Conservation (phyloP, 2,888 invertebrate genomes). For the Embidobia sp. region DNA sequence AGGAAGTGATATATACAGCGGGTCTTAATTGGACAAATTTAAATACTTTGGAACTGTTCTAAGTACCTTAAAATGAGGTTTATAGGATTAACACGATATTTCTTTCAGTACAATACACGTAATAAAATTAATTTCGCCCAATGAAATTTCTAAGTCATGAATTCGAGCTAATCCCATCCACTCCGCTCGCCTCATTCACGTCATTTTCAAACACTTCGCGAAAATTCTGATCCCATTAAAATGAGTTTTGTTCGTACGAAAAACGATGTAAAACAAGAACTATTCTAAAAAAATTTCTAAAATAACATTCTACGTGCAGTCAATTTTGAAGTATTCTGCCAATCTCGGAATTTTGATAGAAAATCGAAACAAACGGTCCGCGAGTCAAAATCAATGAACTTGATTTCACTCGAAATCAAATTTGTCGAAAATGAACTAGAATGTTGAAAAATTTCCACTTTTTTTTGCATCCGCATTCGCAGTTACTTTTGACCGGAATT, state of each 20-base stretch:
- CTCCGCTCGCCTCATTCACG: slow-evolving; percentile 29
- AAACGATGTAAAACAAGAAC: too few species aligned
- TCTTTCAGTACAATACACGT: slow-evolving; percentile 50
- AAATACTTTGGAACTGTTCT: slow-evolving; percentile 49
- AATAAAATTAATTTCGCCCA: slow-evolving; percentile 42
- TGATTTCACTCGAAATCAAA: too few species aligned
- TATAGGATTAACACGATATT: slow-evolving; percentile 49
- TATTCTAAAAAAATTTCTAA: too few species aligned
- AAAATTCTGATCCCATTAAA: slow-evolving; percentile 30
- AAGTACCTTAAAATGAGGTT: slow-evolving; percentile 50
- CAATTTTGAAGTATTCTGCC: too few species aligned
- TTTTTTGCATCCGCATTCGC: not conserved
- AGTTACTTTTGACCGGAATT: slow-evolving; percentile 64
- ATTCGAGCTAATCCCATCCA: slow-evolving; percentile 31
- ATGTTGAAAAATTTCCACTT: too few species aligned
- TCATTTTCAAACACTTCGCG: slow-evolving; percentile 32
- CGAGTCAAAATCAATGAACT: too few species aligned
- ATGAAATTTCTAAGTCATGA: slow-evolving; percentile 48
- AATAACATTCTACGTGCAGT: too few species aligned
- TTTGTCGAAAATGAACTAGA: too few species aligned
- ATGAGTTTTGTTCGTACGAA: too few species aligned
- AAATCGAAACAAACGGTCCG: too few species aligned
- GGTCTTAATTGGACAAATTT: slow-evolving; percentile 43
- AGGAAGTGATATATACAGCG: slow-evolving; percentile 18
- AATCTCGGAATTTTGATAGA: too few species aligned